Percentiles rank a stretch among this genome's conserved stretches.
phyloP scores from a whole-genome alignment of 2,113 vertebrate genomes.

The Sialia sialis region DNA sequence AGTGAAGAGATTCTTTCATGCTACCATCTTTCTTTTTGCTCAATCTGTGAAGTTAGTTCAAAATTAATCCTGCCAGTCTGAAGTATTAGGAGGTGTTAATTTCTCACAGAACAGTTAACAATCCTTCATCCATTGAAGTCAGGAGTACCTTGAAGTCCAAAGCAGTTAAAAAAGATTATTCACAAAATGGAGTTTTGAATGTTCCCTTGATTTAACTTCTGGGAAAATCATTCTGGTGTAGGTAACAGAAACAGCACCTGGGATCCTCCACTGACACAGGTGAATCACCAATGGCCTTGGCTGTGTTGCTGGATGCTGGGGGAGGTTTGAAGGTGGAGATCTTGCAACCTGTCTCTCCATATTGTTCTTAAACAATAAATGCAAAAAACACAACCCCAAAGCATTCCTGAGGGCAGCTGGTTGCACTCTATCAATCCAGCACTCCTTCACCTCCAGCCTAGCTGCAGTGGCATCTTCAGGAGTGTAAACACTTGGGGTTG shows the following conservation, averaged over 20 bases:
- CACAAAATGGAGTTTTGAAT: neutral
- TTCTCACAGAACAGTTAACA: neutral
- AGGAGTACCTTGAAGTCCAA: neutral
- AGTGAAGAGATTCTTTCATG: neutral
- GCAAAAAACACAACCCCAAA: neutral
- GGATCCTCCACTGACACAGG: neutral
- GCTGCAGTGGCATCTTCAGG: neutral
- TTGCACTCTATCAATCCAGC: neutral
- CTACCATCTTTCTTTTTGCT: neutral
- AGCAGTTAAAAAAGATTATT: neutral
- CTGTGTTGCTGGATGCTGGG: neutral
- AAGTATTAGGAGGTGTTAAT: neutral
- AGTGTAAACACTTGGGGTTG: neutral
- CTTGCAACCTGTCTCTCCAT: neutral
- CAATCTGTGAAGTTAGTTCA: neutral
- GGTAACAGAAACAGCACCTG: neutral
- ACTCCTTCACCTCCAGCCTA: neutral
- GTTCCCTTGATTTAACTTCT: neutral
- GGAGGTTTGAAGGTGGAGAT: neutral
- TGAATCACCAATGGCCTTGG: neutral
- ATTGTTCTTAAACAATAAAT: neutral
- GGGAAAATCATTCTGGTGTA: neutral
- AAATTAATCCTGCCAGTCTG: neutral
- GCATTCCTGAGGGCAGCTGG: neutral
- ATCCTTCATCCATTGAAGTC: neutral